Conservation (phyloP, 2,113 vertebrate species). For the Orthonyx spaldingii region DNA sequence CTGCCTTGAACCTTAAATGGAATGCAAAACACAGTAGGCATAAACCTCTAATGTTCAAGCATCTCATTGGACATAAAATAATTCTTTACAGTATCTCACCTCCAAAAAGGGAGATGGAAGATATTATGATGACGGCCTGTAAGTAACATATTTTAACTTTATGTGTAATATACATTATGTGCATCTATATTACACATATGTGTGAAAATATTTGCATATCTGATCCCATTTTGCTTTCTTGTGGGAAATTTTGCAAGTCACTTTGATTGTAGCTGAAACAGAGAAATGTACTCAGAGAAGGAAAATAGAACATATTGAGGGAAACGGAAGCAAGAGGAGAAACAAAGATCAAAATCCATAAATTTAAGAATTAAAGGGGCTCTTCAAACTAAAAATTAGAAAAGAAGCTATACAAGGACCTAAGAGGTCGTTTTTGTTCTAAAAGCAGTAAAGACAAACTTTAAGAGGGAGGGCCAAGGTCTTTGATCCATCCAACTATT, state of each 20-base stretch:
- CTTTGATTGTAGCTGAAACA: not conserved
- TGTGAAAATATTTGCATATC: not conserved
- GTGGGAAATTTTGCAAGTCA: not conserved
- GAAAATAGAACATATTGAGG: not conserved
- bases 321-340: not conserved
- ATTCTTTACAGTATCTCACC: not conserved
- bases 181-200: no score
- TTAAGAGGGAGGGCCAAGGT: not conserved
- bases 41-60: not conserved
- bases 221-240: not conserved
- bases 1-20: not conserved
- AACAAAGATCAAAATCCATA: not conserved
- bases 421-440: not conserved
- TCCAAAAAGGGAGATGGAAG: accelerated
- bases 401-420: not conserved
- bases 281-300: not conserved
- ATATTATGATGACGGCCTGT: not conserved
- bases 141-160: not conserved
- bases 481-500: not conserved
- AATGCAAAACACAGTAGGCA: not conserved
- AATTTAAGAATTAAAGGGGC: not conserved
- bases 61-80: not conserved
- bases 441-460: not conserved
- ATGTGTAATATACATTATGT: not conserved
- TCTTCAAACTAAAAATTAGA: not conserved